These are phyloP conservation scores for Acanthiza pusilla DNA, from an alignment of 2,797 vertebrate genomes.

Conservation along the genomic window DNA sequence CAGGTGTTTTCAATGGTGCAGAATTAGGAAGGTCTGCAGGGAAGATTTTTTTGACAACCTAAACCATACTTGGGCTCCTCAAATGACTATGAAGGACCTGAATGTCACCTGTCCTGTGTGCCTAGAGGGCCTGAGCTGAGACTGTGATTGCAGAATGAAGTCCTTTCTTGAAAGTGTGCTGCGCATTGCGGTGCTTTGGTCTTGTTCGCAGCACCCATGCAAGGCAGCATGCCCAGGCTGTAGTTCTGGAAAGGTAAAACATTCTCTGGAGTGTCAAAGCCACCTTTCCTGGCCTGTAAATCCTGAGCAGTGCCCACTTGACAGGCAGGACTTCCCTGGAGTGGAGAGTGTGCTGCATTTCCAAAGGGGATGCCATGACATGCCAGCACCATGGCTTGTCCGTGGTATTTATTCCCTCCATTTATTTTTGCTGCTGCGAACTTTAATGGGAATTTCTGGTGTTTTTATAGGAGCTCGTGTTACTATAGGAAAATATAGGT, in stretches of 20 bases:
- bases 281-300: background rate
- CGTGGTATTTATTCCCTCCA: background rate
- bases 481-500: background rate
- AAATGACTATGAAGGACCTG: background rate
- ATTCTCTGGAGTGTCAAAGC: background rate
- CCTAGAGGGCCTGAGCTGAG: background rate
- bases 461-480: background rate
- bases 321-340: background rate
- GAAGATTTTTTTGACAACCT: background rate
- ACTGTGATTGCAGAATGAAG: background rate
- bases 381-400: background rate
- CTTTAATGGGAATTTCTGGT: background rate
- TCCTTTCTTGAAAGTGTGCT: background rate
- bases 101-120: accelerated
- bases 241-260: background rate
- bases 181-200: background rate
- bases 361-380: background rate
- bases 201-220: accelerated
- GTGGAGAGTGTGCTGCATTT: background rate
- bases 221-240: background rate
- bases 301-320: background rate
- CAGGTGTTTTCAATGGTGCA: background rate
- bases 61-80: background rate
- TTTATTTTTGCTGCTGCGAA: background rate
- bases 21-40: background rate